phyloP scores from a whole-genome alignment of 1,140 invertebrate genomes.

The Sycobia sp. region DNA sequence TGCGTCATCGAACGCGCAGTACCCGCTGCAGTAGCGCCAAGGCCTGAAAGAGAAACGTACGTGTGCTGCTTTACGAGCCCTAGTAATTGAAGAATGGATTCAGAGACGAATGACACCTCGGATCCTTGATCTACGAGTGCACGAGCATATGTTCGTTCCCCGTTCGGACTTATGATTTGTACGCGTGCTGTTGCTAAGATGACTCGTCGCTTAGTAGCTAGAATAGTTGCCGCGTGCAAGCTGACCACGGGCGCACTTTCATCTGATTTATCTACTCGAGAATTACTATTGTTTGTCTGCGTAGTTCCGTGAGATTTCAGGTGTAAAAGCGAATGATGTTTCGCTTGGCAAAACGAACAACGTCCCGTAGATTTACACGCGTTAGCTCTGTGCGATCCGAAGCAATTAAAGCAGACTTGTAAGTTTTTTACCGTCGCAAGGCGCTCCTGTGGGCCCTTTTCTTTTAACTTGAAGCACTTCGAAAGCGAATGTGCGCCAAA shows the following conservation, averaged over 20 bases:
- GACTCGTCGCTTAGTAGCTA: not conserved
- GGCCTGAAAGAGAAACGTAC: not conserved
- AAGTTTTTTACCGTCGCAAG: no score
- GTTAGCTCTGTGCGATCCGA: no score
- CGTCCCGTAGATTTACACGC: no score
- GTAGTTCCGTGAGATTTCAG: no score
- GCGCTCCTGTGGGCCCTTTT: no score
- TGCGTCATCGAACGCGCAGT: not conserved
- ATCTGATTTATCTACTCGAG: no score
- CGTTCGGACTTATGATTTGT: not conserved
- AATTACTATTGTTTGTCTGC: not conserved
- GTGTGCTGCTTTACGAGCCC: conserved; percentile 3
- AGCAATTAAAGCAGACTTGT: no score
- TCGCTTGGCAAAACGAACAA: no score
- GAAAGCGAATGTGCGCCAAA: no score
- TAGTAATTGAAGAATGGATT: conserved; percentile 32
- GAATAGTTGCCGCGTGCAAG: not conserved
- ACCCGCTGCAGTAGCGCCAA: not conserved
- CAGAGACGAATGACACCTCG: not conserved
- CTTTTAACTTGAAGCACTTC: no score
- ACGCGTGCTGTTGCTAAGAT: not conserved
- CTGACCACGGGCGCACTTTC: not conserved
- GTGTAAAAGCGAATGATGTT: no score
- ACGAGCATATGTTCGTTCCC: not conserved
- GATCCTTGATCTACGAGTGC: not conserved